Base-by-base conservation (phyloP, 35 echinoderm and acorn worm species). In the Strongylocentrotus purpuratus region DNA sequence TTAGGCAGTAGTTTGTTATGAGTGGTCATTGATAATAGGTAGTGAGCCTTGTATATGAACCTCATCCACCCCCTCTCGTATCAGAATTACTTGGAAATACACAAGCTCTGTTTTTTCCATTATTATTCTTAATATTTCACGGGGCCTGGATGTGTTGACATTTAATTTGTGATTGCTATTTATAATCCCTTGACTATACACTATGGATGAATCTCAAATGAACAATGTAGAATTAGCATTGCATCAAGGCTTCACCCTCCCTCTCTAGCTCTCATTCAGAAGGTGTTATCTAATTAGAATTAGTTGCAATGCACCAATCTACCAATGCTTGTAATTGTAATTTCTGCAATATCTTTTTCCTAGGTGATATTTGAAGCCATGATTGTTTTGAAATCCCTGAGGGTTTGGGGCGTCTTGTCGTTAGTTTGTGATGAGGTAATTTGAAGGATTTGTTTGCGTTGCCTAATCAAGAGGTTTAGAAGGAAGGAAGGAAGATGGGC, bases 221-320 rank as follows among this genome's bases (percentile, higher is more conserved):
- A 78, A 78, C 22, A 78, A 22, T 78, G 25, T 2, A n/a, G 65
- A 28, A 78, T 78, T 78, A 78, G 65, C 65, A 78, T 78, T 78
- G 28, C 65, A 70, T 22, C 4, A 78, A 78, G 25, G 25, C 20
- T 28, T 70, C 50, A n/a, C 35, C 35, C 35, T 41, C 35, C 35
- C 35, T 59, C 65, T 78, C 65, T 78, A 0, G 6, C 8, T 78
- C 65, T 78, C 65, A 78, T 31, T 89, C n/a, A 93, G 31, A 31
- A 93, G 91, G 91, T 93, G 91, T 93, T 58, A 93, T 93, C 48
- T 93, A 47, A 93, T 93, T 93, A 93, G n/a, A 93, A 93, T 93
- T 47, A 93, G 91, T 92, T 92, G 32, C 33, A 46, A 48, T 93
- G 91, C 46, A 58, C 46, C 91, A 46, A 31, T 31, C 45, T 33